Evolutionary conservation across 2,797 vertebrate species (phyloP).

Genomic region (Loriculus beryllinus): DNA sequence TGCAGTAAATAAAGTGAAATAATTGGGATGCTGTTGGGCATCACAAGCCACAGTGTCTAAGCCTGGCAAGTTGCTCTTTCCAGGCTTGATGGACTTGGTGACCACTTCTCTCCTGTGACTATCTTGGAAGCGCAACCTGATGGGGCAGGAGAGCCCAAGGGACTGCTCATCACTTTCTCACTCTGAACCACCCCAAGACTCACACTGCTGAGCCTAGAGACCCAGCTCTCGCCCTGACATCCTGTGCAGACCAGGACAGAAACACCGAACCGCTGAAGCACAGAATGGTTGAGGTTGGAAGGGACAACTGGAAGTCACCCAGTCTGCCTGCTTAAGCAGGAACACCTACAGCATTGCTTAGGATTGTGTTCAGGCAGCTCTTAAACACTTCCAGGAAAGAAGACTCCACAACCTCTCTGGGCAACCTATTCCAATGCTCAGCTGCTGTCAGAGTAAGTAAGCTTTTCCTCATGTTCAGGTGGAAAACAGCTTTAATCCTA

Average conservation of each 20-base stretch:
- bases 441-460: neutral
- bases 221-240: rapidly evolving
- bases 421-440: neutral
- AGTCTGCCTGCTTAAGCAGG: neutral
- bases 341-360: neutral
- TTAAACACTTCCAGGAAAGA: neutral
- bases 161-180: neutral
- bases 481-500: neutral
- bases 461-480: neutral
- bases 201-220: neutral
- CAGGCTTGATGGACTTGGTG: rapidly evolving
- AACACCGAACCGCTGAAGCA: neutral
- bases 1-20: neutral
- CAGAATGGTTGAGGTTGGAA: neutral
- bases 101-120: neutral
- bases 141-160: neutral
- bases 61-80: neutral
- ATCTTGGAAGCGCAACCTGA: neutral
- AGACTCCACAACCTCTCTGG: neutral
- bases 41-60: neutral
- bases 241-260: neutral
- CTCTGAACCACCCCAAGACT: neutral
- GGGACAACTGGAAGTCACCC: neutral
- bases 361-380: neutral
- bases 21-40: neutral